Conservation (phyloP, 2,113 vertebrate species). For the Noctilio leporinus region DNA sequence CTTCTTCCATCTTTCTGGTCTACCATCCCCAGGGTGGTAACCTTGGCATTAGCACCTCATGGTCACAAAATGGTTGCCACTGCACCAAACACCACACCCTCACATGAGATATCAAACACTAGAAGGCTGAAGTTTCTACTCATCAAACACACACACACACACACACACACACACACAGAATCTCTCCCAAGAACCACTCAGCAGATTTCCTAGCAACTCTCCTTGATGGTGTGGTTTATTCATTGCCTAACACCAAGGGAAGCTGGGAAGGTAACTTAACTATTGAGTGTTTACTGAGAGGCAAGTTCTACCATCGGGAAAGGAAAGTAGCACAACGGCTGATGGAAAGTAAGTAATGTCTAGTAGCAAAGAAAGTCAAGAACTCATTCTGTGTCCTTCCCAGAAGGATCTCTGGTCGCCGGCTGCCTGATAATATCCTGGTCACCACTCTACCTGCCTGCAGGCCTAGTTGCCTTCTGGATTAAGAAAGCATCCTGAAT, state of each 20-base stretch:
- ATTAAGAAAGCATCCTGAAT: not conserved
- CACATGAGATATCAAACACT: not conserved
- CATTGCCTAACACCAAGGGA: not conserved
- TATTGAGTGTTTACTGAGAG: not conserved
- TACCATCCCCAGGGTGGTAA: not conserved
- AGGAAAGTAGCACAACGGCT: not conserved
- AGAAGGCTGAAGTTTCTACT: not conserved
- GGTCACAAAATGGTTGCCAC: not conserved
- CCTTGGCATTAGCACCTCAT: not conserved
- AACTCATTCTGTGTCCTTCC: not conserved
- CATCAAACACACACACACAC: not conserved
- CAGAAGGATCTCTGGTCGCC: not conserved
- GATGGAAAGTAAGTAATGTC: not conserved
- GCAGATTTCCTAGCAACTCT: not conserved
- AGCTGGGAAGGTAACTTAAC: not conserved
- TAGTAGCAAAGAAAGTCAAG: not conserved
- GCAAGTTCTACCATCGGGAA: not conserved
- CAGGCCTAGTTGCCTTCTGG: not conserved
- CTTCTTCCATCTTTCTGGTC: not conserved
- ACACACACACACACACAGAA: not conserved
- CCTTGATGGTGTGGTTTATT: not conserved
- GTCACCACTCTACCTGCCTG: accelerated
- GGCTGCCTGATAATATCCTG: too few relatives aligned
- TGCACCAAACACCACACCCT: not conserved
- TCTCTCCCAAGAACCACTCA: not conserved